Conservation (phyloP, 2,113 vertebrate genomes). For the Heloderma charlesbogerti region DNA sequence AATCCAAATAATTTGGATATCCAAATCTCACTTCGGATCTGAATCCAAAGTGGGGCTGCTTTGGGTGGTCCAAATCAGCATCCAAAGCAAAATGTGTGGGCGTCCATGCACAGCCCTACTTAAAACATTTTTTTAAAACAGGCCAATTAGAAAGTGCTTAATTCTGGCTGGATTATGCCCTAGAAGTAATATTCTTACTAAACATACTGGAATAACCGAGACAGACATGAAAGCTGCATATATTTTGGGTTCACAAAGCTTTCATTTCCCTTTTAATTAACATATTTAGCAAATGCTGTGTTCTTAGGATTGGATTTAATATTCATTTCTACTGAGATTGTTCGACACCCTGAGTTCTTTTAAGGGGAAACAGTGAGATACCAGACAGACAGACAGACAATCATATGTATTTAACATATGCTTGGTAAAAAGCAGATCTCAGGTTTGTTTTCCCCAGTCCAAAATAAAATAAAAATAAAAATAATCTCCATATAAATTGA, state of each 20-base stretch:
- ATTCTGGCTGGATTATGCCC: background rate
- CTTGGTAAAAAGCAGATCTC: background rate
- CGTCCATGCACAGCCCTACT: too few species aligned
- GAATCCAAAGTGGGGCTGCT: too few species aligned
- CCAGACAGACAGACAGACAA: too few species aligned
- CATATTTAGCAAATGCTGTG: background rate
- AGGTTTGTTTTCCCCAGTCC: conserved; percentile 1
- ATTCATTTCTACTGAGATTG: too few species aligned
- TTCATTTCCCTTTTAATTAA: background rate
- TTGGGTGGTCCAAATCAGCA: too few species aligned
- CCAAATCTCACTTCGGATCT: too few species aligned
- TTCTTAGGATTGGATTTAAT: too few species aligned
- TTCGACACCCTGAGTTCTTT: too few species aligned
- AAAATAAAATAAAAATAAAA: background rate
- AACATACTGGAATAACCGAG: background rate
- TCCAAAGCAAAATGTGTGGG: too few species aligned
- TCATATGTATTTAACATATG: background rate
- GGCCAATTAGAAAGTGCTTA: background rate
- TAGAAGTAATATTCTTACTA: background rate
- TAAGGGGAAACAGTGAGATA: too few species aligned
- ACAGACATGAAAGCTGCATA: background rate
- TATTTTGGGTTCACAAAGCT: background rate
- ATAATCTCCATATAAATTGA: background rate
- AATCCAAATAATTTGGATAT: too few species aligned
- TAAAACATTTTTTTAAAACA: background rate